Conservation (phyloP, 2,113 vertebrate genomes). For the Todiramphus saurophagus region DNA sequence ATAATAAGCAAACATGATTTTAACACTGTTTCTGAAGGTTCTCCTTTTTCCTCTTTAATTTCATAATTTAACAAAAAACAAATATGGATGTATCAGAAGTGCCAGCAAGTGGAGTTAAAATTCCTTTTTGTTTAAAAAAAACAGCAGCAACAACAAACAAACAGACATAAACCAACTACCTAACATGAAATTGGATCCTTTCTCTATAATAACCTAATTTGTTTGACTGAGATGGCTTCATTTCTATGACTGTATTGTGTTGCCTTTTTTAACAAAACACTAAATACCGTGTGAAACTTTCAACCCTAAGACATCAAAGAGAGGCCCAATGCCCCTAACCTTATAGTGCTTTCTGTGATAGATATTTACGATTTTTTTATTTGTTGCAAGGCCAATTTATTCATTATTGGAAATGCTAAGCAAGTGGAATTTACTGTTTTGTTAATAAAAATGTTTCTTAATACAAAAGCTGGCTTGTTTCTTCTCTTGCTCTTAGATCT, state of each 20-base stretch:
- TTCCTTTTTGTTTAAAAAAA: conserved; percentile 65
- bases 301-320: conserved; percentile 74
- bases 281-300: conserved; percentile 78
- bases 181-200: conserved; percentile 75
- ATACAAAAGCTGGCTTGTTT: conserved; percentile 75
- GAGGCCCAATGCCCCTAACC: conserved; percentile 76
- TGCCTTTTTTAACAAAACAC: conserved; percentile 80
- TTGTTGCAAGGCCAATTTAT: conserved; percentile 89
- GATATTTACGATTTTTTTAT: conserved; percentile 81
- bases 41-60: conserved; percentile 70
- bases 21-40: conserved; percentile 65
- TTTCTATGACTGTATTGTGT: conserved; percentile 83
- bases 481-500: conserved; percentile 7
- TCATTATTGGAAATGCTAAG: conserved; percentile 90
- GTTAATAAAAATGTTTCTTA: conserved; percentile 92
- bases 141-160: conserved; percentile 24
- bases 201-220: conserved; percentile 75
- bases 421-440: conserved; percentile 90
- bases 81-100: conserved; percentile 70
- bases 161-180: conserved; percentile 64
- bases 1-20: conserved; percentile 38
- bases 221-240: conserved; percentile 80
- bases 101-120: conserved; percentile 70
- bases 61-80: conserved; percentile 47
- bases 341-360: conserved; percentile 86